Percentiles rank a stretch among this genome's conserved stretches.
phyloP scores from a whole-genome alignment of 2,888 invertebrate genomes.

The Pseudolycoriella hygida region DNA sequence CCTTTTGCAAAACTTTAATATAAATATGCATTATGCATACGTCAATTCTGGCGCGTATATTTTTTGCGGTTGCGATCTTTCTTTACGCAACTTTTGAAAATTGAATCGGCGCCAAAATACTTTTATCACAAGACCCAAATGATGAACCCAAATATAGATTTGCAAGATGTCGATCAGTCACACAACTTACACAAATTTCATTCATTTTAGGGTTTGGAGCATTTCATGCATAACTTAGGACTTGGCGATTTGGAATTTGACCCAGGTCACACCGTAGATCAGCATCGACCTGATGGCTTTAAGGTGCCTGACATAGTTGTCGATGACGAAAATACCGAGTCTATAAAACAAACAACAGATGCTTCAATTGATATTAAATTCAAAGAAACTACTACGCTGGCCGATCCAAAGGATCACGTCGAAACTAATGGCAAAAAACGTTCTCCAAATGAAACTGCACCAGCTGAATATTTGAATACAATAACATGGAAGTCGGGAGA shows the following conservation, averaged over 20 bases:
- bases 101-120: no score
- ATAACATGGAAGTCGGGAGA: neutral
- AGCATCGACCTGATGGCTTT: constrained; percentile 22
- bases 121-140: no score
- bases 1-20: no score
- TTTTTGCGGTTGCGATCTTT: no score
- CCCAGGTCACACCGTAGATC: constrained; percentile 23
- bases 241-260: constrained; percentile 42
- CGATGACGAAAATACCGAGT: constrained; percentile 12
- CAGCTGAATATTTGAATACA: neutral
- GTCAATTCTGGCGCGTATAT: no score
- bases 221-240: constrained; percentile 43
- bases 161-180: no score
- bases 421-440: neutral
- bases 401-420: neutral
- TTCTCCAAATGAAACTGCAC: neutral
- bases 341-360: neutral
- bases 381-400: neutral
- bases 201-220: constrained; percentile 55
- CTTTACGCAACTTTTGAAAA: no score
- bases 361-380: neutral
- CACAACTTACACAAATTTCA: no score
- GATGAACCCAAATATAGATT: no score
- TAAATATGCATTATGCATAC: no score
- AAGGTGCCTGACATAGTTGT: constrained; percentile 13